phyloP scores from a whole-genome alignment of 2,113 vertebrate genomes.

The Corythornis vintsioides region DNA sequence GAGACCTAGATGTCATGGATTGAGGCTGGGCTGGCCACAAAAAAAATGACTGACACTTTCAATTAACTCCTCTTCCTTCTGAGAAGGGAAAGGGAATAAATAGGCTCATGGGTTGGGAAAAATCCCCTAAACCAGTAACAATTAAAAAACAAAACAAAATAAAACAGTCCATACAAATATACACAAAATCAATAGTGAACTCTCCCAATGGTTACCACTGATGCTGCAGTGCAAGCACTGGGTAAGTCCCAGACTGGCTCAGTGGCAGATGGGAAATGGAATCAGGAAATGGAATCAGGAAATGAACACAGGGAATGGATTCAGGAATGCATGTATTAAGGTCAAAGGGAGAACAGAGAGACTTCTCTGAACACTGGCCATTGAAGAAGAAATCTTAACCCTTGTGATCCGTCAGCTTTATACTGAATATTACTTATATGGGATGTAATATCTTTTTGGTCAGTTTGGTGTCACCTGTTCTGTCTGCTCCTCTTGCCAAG shows the following conservation, averaged over 20 bases:
- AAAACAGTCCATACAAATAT: neutral
- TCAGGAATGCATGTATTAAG: neutral
- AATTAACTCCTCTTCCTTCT: neutral
- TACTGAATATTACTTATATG: neutral
- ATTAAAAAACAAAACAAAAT: neutral
- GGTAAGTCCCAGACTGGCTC: neutral
- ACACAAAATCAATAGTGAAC: neutral
- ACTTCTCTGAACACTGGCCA: neutral
- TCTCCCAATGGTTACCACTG: neutral
- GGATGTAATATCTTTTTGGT: neutral
- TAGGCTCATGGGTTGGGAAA: neutral
- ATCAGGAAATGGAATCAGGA: neutral
- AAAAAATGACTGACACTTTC: neutral
- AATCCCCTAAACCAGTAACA: neutral
- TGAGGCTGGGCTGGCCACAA: neutral
- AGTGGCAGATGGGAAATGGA: neutral
- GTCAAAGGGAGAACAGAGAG: neutral
- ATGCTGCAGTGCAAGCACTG: neutral
- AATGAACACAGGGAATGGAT: neutral
- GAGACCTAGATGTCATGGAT: neutral
- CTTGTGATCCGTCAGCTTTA: neutral
- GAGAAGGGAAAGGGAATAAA: neutral
- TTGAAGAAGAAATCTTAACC: neutral
- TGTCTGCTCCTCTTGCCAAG: neutral
- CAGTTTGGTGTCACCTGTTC: neutral